phyloP scores from a whole-genome alignment of 1,140 invertebrate species.

The Drosophila novamexicana region DNA sequence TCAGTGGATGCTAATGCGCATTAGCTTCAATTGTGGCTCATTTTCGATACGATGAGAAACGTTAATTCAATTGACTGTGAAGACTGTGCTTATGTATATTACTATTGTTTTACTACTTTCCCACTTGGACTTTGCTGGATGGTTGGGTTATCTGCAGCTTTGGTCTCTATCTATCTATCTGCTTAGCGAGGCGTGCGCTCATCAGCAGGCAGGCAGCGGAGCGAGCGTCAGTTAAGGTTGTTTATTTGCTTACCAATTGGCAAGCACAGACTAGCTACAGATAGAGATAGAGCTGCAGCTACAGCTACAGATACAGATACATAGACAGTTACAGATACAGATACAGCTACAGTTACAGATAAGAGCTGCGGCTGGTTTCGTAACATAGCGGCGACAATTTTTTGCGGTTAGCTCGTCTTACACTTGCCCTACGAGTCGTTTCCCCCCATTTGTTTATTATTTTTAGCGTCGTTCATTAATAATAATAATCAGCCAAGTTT shows the following conservation, averaged over 20 bases:
- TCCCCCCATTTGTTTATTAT: slow-evolving; percentile 39
- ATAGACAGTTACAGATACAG: slow-evolving; percentile 41
- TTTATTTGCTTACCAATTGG: slow-evolving; percentile 79
- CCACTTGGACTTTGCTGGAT: not conserved
- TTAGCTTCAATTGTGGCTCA: slow-evolving; percentile 71
- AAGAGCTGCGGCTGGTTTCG: slow-evolving; percentile 31
- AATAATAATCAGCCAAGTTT: not conserved
- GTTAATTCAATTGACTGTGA: slow-evolving; percentile 71
- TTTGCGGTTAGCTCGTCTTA: slow-evolving; percentile 75
- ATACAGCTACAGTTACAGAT: slow-evolving; percentile 32
- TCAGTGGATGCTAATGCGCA: slow-evolving; percentile 34
- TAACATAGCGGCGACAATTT: slow-evolving; percentile 39
- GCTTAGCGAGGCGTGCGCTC: slow-evolving; percentile 37
- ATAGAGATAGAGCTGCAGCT: slow-evolving; percentile 21
- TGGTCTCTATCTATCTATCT: slow-evolving; percentile 15
- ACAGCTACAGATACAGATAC: slow-evolving; percentile 44
- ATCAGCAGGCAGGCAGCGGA: slow-evolving; percentile 10
- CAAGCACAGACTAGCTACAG: slow-evolving; percentile 49
- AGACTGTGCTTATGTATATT: slow-evolving; percentile 3
- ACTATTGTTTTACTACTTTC: slow-evolving; percentile 5
- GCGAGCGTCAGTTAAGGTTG: slow-evolving; percentile 32
- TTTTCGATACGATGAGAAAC: slow-evolving; percentile 49
- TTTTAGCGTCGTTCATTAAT: slow-evolving; percentile 32
- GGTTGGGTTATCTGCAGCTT: slow-evolving; percentile 18
- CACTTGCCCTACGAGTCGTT: slow-evolving; percentile 41